Evolutionary conservation across 2,888 invertebrate genomes (phyloP).

Genomic region (Lysandra coridon): DNA sequence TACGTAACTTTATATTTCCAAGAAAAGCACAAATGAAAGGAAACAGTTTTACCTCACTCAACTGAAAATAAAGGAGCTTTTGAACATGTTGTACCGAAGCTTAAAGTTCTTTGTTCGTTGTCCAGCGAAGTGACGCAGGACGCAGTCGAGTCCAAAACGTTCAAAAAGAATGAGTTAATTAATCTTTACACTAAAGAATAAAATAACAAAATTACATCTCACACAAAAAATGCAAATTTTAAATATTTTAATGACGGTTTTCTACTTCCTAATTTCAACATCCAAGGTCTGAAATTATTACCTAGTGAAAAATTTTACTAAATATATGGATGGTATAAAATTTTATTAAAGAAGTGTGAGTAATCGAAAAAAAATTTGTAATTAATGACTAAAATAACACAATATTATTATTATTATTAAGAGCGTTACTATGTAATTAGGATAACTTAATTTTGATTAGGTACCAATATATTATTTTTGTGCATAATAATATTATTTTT

Average conservation of each 20-base stretch:
- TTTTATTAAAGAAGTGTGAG: too few relatives aligned
- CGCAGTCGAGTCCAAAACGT: neutral
- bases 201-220: neutral
- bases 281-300: slow-evolving; percentile 5
- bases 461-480: too few relatives aligned
- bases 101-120: slow-evolving; percentile 7
- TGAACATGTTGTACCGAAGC: slow-evolving; percentile 4
- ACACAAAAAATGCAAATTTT: neutral
- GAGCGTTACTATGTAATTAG: neutral
- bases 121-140: neutral
- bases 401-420: too few relatives aligned
- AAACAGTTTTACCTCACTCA: neutral
- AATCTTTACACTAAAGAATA: neutral
- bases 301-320: too few relatives aligned
- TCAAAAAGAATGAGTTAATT: neutral
- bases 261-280: slow-evolving; percentile 11
- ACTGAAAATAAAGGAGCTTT: neutral
- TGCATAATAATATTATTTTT: neutral
- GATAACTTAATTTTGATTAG: neutral
- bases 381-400: too few relatives aligned
- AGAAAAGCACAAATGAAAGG: neutral
- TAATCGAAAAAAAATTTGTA: too few relatives aligned
- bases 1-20: neutral
- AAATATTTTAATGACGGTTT: slow-evolving; percentile 7
- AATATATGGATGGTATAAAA: too few relatives aligned